A percentile compares a stretch with the other conserved stretches of the same genome.
Conservation (phyloP, 2,888 invertebrate species). For the Drosophila histrio region DNA sequence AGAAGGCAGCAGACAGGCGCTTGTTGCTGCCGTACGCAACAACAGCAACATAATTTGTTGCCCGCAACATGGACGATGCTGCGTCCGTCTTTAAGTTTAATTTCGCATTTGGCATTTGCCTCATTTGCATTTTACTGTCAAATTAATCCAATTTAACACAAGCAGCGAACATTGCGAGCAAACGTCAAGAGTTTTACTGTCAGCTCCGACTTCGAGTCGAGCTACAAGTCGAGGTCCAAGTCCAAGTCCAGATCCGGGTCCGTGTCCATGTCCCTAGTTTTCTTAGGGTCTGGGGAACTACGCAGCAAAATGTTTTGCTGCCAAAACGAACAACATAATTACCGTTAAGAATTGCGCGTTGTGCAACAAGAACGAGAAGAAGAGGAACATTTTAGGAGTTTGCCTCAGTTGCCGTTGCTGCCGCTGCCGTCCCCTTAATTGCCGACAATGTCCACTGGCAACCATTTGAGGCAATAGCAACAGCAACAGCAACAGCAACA, state of each 20-base stretch:
- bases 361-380: constrained; percentile 31
- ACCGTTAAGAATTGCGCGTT: constrained; percentile 77
- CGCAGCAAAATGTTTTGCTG: constrained; percentile 77
- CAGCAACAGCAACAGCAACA: constrained; percentile 18
- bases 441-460: constrained; percentile 67
- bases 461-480: constrained; percentile 62
- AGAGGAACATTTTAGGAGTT: constrained; percentile 41
- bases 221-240: background rate
- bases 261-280: background rate
- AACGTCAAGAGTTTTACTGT: constrained; percentile 21
- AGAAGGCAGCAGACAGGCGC: constrained; percentile 1
- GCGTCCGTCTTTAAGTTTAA: constrained; percentile 58
- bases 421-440: constrained; percentile 63
- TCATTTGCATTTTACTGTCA: constrained; percentile 81
- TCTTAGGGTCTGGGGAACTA: constrained; percentile 37
- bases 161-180: constrained; percentile 28
- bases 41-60: constrained; percentile 75
- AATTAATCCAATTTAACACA: constrained; percentile 80
- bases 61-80: constrained; percentile 61
- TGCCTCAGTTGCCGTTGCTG: constrained; percentile 2
- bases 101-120: constrained; percentile 74
- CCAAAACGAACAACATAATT: constrained; percentile 80
- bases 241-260: background rate
- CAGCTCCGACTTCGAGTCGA: background rate
- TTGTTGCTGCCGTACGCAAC: constrained; percentile 38